Conservation (phyloP, 92 coral and sea anemone genomes). For the Actinernus sp. region DNA sequence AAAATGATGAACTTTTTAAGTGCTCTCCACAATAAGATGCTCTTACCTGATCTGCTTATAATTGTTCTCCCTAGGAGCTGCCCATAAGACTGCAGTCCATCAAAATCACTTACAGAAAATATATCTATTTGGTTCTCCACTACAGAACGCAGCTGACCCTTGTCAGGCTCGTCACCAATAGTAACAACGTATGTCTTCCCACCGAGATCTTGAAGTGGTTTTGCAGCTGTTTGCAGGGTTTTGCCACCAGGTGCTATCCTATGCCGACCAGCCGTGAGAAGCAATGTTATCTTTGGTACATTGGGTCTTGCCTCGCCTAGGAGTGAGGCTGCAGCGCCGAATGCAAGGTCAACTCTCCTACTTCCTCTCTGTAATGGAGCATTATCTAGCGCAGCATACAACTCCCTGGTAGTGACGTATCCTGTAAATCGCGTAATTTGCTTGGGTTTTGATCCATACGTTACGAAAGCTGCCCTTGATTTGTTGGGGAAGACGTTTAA, state of each 20-base stretch:
- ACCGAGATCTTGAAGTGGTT: constrained; percentile 23
- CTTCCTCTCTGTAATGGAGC: constrained; percentile 70
- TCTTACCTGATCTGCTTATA: constrained; percentile 13
- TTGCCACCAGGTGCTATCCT: constrained; percentile 14
- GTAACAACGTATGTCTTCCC: constrained; percentile 56
- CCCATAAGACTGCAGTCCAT: constrained; percentile 23
- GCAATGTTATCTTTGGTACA: constrained; percentile 55
- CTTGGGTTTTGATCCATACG: constrained; percentile 42
- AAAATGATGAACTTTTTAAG: too few relatives aligned
- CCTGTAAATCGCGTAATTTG: constrained; percentile 33
- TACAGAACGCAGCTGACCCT: constrained; percentile 35
- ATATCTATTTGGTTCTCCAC: constrained; percentile 65
- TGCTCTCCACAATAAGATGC: too few relatives aligned
- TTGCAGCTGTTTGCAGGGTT: constrained; percentile 38
- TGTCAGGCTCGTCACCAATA: constrained; percentile 40
- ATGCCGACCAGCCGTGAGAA: constrained; percentile 65
- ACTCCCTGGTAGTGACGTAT: constrained; percentile 1
- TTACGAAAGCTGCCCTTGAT: constrained; percentile 70
- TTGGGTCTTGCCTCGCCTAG: constrained; percentile 39
- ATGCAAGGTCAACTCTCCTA: constrained; percentile 60
- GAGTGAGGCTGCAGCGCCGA: constrained; percentile 30
- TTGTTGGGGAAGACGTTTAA: constrained; percentile 44
- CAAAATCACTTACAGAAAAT: constrained; percentile 45
- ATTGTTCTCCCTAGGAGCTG: constrained; percentile 9
- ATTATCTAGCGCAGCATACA: constrained; percentile 26